These are phyloP conservation scores for Sorex araneus DNA, from an alignment of 2,113 vertebrate genomes.

Conservation along the genomic window DNA sequence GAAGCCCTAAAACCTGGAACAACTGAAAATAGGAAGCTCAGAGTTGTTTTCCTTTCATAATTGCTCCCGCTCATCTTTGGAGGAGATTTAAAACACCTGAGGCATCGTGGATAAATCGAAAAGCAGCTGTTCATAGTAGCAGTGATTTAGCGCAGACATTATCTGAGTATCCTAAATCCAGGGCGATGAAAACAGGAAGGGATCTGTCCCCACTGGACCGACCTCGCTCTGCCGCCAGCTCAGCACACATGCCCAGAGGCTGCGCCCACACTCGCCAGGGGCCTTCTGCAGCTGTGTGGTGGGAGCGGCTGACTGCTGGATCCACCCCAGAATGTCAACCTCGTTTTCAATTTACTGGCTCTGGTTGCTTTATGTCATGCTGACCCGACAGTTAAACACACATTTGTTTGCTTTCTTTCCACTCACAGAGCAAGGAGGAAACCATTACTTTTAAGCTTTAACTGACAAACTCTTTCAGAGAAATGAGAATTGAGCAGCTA, in stretches of 20 bases:
- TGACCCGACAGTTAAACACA: slow-evolving; percentile 87
- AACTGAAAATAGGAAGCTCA: slow-evolving; percentile 16
- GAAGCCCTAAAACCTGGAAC: not conserved
- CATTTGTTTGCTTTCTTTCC: slow-evolving; percentile 86
- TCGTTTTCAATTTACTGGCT: slow-evolving; percentile 85
- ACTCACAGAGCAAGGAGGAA: slow-evolving; percentile 72
- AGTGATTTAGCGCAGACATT: not conserved
- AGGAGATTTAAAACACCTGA: slow-evolving; percentile 15
- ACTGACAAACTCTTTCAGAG: slow-evolving; percentile 53
- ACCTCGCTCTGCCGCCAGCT: slow-evolving; percentile 11
- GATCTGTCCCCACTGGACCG: not conserved
- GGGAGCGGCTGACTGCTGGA: slow-evolving; percentile 78
- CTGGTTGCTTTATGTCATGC: slow-evolving; percentile 87
- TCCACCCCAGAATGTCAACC: slow-evolving; percentile 82
- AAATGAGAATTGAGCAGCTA: slow-evolving; percentile 35
- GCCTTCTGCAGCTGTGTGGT: slow-evolving; percentile 78
- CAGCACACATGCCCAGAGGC: slow-evolving; percentile 57
- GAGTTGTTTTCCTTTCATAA: not conserved
- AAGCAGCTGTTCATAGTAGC: not conserved
- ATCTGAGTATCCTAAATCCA: not conserved
- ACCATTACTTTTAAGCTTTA: slow-evolving; percentile 72
- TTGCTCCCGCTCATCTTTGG: not conserved
- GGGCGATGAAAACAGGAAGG: slow-evolving; percentile 8
- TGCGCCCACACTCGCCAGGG: slow-evolving; percentile 44
- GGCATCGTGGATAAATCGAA: not conserved